These are phyloP conservation scores for Loripinus fragilis DNA, from an alignment of 2,888 invertebrate genomes.

Conservation along the genomic window DNA sequence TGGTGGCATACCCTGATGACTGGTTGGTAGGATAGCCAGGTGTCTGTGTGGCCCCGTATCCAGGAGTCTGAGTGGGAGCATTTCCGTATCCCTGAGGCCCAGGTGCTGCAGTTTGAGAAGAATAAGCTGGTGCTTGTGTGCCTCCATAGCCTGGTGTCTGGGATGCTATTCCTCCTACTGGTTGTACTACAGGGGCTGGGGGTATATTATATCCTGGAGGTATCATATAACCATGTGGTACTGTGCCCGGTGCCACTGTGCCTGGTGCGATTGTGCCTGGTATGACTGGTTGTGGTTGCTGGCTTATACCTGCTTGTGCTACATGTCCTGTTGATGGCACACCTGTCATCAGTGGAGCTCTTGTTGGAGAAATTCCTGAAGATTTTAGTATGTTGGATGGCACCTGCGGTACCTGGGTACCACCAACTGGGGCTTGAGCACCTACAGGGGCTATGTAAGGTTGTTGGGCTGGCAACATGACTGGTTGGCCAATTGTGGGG, in stretches of 20 bases:
- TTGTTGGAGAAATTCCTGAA: constrained; percentile 26
- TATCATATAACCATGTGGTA: constrained; percentile 47
- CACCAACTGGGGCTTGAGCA: background rate
- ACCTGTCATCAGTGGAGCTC: background rate
- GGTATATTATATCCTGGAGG: constrained; percentile 50
- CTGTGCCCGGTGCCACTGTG: constrained; percentile 32
- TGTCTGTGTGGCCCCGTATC: constrained; percentile 48
- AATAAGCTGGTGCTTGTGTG: constrained; percentile 33
- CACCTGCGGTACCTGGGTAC: constrained; percentile 13
- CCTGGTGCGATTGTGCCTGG: constrained; percentile 36
- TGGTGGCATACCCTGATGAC: constrained; percentile 34
- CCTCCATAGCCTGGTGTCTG: constrained; percentile 33
- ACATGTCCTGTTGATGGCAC: background rate
- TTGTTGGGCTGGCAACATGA: background rate
- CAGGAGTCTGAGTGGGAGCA: constrained; percentile 32
- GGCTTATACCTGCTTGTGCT: constrained; percentile 16
- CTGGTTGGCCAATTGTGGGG: background rate
- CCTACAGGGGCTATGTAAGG: background rate
- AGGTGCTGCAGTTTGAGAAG: constrained; percentile 45
- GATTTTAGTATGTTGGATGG: constrained; percentile 42
- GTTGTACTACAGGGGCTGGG: constrained; percentile 32
- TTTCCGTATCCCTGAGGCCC: constrained; percentile 41
- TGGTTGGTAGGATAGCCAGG: constrained; percentile 54
- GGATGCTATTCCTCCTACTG: background rate
- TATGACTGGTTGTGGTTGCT: background rate